These are phyloP conservation scores for Phymanthus crucifer DNA, from an alignment of 92 coral and sea anemone genomes.

Conservation along the genomic window DNA sequence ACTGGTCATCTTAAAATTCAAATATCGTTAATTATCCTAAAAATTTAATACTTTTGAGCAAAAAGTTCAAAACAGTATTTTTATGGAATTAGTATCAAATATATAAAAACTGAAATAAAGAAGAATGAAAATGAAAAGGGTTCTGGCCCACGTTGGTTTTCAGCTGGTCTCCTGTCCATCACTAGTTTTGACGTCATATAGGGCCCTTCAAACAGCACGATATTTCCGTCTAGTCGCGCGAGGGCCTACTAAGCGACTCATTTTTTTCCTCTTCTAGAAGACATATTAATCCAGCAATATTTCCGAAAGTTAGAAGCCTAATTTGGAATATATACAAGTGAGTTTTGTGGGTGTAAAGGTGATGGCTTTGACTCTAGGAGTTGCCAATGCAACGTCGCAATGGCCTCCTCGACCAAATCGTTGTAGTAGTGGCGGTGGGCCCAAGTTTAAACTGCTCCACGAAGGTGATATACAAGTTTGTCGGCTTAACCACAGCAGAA, in stretches of 20 bases:
- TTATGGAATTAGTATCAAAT: no score
- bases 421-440: constrained; percentile 88
- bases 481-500: constrained; percentile 95
- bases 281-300: not conserved
- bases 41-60: no score
- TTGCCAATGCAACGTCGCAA: constrained; percentile 57
- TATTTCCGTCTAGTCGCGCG: not conserved
- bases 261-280: not conserved
- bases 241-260: not conserved
- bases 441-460: constrained; percentile 96
- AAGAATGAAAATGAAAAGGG: no score
- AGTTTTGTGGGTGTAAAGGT: not conserved
- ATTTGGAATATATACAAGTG: not conserved
- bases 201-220: not conserved
- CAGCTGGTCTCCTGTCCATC: not conserved
- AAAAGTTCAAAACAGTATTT: no score
- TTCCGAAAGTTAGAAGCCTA: not conserved
- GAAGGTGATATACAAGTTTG: constrained; percentile 99
- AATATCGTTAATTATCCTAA: no score
- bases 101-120: no score
- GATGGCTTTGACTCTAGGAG: constrained; percentile 78
- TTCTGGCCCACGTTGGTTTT: not conserved
- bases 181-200: not conserved
- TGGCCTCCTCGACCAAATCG: constrained; percentile 85
- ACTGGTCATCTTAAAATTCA: not conserved